A percentile compares a stretch with the other conserved stretches of the same genome.
phyloP scores from a whole-genome alignment of 92 coral and sea anemone species.

The Pocillopora grandis region DNA sequence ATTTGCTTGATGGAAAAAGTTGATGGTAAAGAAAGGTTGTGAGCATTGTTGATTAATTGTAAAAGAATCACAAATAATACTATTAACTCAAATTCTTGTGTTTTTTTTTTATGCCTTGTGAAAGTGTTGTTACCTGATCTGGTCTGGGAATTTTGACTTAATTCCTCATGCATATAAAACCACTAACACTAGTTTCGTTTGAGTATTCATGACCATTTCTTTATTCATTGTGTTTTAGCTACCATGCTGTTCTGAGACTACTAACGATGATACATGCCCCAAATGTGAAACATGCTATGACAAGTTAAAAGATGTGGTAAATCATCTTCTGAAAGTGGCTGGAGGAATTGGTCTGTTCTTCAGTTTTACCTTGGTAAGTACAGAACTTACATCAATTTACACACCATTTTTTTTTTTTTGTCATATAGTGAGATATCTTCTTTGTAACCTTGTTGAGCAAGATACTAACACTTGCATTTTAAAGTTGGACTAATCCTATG shows the following conservation, averaged over 20 bases:
- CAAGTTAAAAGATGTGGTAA: slow-evolving; percentile 63
- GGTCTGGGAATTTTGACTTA: background rate
- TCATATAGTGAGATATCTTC: background rate
- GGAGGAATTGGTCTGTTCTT: slow-evolving; percentile 96
- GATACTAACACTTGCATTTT: too few species aligned
- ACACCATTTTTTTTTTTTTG: background rate
- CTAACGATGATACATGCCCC: background rate
- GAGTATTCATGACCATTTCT: background rate
- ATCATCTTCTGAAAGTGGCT: slow-evolving; percentile 91
- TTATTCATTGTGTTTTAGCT: slow-evolving; percentile 40
- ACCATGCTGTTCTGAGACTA: slow-evolving; percentile 47
- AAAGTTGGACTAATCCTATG: too few species aligned
- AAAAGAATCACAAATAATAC: too few species aligned
- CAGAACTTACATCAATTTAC: background rate
- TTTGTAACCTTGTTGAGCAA: background rate
- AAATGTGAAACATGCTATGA: slow-evolving; percentile 69
- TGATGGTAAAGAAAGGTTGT: too few species aligned
- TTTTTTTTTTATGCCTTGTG: too few species aligned
- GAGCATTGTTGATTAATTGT: too few species aligned
- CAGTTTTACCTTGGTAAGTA: slow-evolving; percentile 95
- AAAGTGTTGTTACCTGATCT: background rate
- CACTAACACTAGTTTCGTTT: background rate
- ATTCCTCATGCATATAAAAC: too few species aligned
- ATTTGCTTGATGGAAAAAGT: too few species aligned
- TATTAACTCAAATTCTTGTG: too few species aligned